Evolutionary conservation across 2,797 vertebrate genomes (phyloP).

Genomic region (Distichodus sexfasciatus): DNA sequence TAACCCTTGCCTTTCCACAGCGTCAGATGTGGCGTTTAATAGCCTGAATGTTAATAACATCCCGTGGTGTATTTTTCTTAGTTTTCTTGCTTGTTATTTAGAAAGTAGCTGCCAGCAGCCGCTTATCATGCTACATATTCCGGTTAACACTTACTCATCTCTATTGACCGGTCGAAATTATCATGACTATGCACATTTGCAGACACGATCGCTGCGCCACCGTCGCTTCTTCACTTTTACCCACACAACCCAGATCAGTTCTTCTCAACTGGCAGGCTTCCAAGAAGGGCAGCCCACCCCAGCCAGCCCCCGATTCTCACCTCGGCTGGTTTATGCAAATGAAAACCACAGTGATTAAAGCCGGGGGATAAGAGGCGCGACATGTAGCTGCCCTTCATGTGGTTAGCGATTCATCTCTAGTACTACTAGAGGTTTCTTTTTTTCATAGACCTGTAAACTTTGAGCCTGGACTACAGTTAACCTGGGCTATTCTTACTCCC

Average conservation of each 20-base stretch:
- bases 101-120: no score
- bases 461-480: no score
- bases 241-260: conserved; percentile 16
- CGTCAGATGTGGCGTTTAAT: no score
- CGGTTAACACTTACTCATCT: no score
- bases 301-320: conserved; percentile 5
- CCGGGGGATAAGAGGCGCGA: not conserved
- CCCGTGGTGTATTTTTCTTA: no score
- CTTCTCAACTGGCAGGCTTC: conserved; percentile 42
- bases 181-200: not conserved
- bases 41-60: no score
- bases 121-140: no score
- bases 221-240: conserved; percentile 17
- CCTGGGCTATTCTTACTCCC: not conserved
- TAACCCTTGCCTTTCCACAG: no score
- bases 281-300: conserved; percentile 47
- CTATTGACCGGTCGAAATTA: no score
- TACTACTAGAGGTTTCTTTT: not conserved
- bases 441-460: not conserved
- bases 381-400: conserved; percentile 2
- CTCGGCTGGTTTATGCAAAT: conserved; percentile 28
- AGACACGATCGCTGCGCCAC: not conserved
- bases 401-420: not conserved
- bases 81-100: no score
- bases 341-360: conserved; percentile 34